These are phyloP conservation scores for Tryphoninae sp. DNA, from an alignment of 2,888 invertebrate species.

Conservation along the genomic window DNA sequence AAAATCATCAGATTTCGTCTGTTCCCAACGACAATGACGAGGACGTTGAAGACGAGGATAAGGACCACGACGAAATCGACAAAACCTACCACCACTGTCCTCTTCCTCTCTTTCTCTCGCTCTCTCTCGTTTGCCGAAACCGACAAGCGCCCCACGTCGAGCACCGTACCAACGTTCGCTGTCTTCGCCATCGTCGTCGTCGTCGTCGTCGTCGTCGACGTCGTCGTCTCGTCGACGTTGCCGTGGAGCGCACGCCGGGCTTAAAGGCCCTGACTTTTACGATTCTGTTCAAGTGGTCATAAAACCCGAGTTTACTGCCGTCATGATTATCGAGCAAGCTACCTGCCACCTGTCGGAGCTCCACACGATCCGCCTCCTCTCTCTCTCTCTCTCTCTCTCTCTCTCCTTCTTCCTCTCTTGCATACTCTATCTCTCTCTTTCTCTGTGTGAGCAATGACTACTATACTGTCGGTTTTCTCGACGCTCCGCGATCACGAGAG, in stretches of 20 bases:
- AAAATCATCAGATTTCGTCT: too few relatives aligned
- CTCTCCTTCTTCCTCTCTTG: constrained; percentile 31
- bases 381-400: constrained; percentile 34
- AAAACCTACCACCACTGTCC: constrained; percentile 30
- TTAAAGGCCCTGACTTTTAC: constrained; percentile 83
- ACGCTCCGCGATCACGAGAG: constrained; percentile 48
- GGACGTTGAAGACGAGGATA: constrained; percentile 46
- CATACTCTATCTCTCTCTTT: constrained; percentile 34
- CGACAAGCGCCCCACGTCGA: constrained; percentile 80
- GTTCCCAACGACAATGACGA: not conserved
- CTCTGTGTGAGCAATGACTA: constrained; percentile 56
- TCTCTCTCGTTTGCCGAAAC: constrained; percentile 77
- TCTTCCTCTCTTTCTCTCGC: constrained; percentile 34
- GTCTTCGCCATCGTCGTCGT: constrained; percentile 27
- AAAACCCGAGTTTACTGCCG: constrained; percentile 84
- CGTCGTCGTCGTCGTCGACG: constrained; percentile 17
- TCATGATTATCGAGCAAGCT: constrained; percentile 82
- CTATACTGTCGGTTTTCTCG: constrained; percentile 37
- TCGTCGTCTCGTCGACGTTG: constrained; percentile 36
- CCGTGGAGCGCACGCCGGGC: constrained; percentile 71
- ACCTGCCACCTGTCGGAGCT: constrained; percentile 81
- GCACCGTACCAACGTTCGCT: constrained; percentile 19
- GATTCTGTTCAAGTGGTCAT: constrained; percentile 84
- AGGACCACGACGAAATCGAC: constrained; percentile 44
- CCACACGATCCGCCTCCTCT: constrained; percentile 64